A percentile compares a stretch with the other conserved stretches of the same genome.
phyloP scores from a whole-genome alignment of 2,797 vertebrate genomes.

The Eutrigla gurnardus region DNA sequence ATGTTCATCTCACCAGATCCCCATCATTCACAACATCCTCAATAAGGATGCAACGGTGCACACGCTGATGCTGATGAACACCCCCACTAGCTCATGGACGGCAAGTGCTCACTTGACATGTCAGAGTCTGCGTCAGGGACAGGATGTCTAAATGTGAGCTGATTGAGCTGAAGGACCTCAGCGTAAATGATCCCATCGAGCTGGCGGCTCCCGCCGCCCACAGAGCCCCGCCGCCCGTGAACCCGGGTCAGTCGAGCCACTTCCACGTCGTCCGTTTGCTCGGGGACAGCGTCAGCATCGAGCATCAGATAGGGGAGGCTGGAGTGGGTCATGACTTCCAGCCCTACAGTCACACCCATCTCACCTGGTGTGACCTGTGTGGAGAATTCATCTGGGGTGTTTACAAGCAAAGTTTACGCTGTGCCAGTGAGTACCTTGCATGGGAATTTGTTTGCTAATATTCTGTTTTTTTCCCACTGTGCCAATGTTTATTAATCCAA shows the following conservation, averaged over 20 bases:
- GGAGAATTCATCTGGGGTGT: slow-evolving; percentile 98
- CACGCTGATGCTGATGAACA: slow-evolving; percentile 12
- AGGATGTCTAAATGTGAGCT: slow-evolving; percentile 90
- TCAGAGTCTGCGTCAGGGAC: slow-evolving; percentile 36
- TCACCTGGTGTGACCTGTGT: slow-evolving; percentile 97
- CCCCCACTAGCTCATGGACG: slow-evolving; percentile 31
- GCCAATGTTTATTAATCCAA: not conserved
- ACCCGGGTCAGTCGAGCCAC: slow-evolving; percentile 76
- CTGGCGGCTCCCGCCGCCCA: slow-evolving; percentile 71
- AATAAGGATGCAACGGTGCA: slow-evolving; percentile 16
- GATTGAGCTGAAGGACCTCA: slow-evolving; percentile 92
- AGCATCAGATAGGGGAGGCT: slow-evolving; percentile 68
- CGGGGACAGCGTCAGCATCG: slow-evolving; percentile 74
- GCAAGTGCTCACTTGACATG: slow-evolving; percentile 49
- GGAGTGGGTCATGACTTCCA: slow-evolving; percentile 91
- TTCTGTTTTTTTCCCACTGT: not conserved
- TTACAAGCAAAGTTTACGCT: slow-evolving; percentile 92
- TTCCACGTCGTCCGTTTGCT: slow-evolving; percentile 77
- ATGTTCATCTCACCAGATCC: slow-evolving; percentile 3
- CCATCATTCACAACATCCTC: slow-evolving; percentile 1
- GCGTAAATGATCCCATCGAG: slow-evolving; percentile 84
- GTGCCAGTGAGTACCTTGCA: slow-evolving; percentile 88
- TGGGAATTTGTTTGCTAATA: not conserved
- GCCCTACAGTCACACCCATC: slow-evolving; percentile 87
- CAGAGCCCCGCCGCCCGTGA: slow-evolving; percentile 61